These are phyloP conservation scores for Notamacropus eugenii DNA, from an alignment of 2,797 vertebrate genomes.

Conservation along the genomic window DNA sequence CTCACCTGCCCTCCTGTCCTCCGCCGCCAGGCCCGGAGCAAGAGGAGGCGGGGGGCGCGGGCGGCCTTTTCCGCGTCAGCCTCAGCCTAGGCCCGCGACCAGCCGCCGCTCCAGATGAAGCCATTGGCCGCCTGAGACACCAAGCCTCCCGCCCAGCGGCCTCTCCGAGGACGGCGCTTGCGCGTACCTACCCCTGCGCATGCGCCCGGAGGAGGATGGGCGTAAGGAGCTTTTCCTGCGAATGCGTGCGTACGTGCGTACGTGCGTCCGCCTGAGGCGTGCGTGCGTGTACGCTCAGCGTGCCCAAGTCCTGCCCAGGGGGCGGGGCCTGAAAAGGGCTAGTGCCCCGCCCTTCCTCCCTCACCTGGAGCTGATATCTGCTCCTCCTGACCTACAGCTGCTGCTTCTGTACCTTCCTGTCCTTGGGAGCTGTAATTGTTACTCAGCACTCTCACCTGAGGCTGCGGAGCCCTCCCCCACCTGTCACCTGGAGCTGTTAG, in stretches of 20 bases:
- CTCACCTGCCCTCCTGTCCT: neutral
- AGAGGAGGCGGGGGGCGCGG: neutral
- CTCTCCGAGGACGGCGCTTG: neutral
- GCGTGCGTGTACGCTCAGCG: neutral
- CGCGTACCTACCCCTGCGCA: neutral
- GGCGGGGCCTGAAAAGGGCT: neutral
- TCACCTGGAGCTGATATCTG: neutral
- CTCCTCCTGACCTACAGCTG: neutral
- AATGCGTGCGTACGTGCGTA: neutral
- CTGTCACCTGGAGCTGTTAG: too few relatives aligned
- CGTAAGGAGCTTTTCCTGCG: neutral
- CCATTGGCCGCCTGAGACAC: accelerated
- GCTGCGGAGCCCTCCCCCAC: too few relatives aligned
- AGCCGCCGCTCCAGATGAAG: neutral
- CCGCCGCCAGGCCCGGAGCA: neutral
- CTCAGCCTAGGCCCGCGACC: neutral
- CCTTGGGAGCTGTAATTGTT: neutral
- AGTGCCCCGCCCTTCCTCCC: neutral
- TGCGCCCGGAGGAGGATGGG: neutral
- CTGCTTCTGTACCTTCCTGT: neutral
- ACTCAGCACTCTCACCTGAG: neutral
- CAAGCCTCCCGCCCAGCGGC: neutral
- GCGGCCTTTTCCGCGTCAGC: conserved; percentile 61
- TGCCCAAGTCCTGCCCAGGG: neutral
- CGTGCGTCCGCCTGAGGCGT: neutral